Conservation (phyloP, 2,888 invertebrate genomes). For the Cheilosia scutellata region DNA sequence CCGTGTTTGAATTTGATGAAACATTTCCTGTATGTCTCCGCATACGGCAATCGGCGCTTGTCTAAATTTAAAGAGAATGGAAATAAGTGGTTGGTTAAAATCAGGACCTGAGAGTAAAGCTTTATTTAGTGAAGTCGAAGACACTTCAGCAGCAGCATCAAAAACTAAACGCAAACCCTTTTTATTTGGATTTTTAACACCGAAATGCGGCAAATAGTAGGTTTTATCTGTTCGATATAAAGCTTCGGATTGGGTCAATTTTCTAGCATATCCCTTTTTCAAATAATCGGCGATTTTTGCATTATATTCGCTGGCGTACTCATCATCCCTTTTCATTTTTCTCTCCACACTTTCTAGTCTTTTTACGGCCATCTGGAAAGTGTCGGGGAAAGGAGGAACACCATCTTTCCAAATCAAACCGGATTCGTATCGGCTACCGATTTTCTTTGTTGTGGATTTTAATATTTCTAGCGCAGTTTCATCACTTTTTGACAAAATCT, state of each 20-base stretch:
- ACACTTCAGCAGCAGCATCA: constrained; percentile 48
- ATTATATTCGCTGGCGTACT: constrained; percentile 25
- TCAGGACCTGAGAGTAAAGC: constrained; percentile 25
- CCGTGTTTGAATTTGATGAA: constrained; percentile 47
- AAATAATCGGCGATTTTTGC: constrained; percentile 45
- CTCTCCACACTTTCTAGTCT: no score
- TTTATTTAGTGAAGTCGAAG: constrained; percentile 27
- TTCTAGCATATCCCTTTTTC: constrained; percentile 23
- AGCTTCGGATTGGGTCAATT: not conserved
- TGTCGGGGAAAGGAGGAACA: constrained; percentile 30
- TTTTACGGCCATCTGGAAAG: constrained; percentile 21
- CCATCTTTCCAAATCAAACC: constrained; percentile 42
- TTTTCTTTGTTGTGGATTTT: constrained; percentile 14
- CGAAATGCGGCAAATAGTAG: constrained; percentile 51
- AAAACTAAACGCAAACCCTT: constrained; percentile 28
- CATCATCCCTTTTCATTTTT: constrained; percentile 19
- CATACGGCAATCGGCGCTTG: constrained; percentile 50
- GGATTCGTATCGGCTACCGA: constrained; percentile 16
- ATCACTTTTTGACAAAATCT: constrained; percentile 2
- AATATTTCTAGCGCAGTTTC: constrained; percentile 27
- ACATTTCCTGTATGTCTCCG: constrained; percentile 59
- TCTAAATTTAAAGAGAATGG: constrained; percentile 48
- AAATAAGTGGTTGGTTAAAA: constrained; percentile 22
- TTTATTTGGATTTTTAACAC: constrained; percentile 50
- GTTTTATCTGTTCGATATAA: constrained; percentile 1